Percentiles rank a stretch among this genome's conserved stretches.
Conservation (phyloP, 2,797 vertebrate species). For the Tauraco hartlaubi region DNA sequence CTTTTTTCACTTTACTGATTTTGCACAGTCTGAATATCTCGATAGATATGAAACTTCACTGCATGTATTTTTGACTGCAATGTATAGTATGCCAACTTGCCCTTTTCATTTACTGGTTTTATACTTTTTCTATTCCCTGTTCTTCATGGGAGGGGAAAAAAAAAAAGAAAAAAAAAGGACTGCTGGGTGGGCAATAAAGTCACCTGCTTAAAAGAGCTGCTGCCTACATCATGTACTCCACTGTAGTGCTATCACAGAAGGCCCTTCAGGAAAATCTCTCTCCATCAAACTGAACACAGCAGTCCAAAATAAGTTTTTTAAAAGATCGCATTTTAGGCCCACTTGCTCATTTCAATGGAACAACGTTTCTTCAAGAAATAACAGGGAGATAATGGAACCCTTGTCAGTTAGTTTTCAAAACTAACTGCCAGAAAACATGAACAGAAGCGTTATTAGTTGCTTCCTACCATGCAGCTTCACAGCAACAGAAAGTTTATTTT, state of each 20-base stretch:
- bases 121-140: neutral
- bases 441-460: neutral
- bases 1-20: constrained; percentile 28
- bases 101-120: neutral
- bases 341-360: neutral
- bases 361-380: neutral
- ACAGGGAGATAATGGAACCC: neutral
- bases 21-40: neutral
- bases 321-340: neutral
- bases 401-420: constrained; percentile 15
- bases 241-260: neutral
- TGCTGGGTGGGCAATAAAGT: rapidly evolving
- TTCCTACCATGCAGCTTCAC: neutral
- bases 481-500: constrained; percentile 7
- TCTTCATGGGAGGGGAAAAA: neutral
- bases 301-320: neutral
- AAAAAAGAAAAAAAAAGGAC: neutral
- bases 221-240: neutral
- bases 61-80: neutral
- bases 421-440: neutral
- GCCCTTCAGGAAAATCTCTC: constrained; percentile 6
- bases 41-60: neutral
- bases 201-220: neutral
- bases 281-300: neutral
- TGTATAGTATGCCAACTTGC: neutral